These are phyloP conservation scores for Tubulanus polymorphus DNA, from an alignment of 2,888 invertebrate species.

Conservation along the genomic window DNA sequence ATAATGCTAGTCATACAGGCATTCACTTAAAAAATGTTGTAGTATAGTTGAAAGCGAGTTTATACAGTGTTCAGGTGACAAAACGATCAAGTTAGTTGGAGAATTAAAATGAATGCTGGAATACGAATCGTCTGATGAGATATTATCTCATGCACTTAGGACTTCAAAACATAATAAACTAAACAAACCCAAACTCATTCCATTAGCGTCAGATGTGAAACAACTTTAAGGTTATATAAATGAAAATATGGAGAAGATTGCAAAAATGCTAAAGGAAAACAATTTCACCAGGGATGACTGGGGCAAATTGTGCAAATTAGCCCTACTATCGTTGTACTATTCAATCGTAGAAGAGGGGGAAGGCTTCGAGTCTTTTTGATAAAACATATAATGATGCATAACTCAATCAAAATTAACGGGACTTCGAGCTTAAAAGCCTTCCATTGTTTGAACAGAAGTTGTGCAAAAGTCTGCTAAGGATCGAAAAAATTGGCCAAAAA, in stretches of 20 bases:
- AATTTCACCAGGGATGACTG: conserved; percentile 1
- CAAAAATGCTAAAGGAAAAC: not conserved
- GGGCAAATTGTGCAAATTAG: conserved; percentile 9
- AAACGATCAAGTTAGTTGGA: not conserved
- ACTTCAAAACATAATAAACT: conserved; percentile 10
- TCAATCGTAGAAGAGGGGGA: conserved; percentile 15
- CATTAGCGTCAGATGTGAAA: conserved; percentile 8
- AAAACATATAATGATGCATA: not conserved
- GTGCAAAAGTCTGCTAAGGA: conserved; percentile 3
- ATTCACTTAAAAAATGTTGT: conserved; percentile 10
- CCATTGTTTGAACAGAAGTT: conserved; percentile 9
- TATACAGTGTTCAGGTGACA: not conserved
- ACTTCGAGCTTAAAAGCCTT: conserved; percentile 5
- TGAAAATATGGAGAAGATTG: not conserved
- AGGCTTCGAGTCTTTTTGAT: conserved; percentile 6
- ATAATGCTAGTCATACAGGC: conserved; percentile 2
- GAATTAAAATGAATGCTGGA: not conserved
- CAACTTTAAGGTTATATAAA: conserved; percentile 1
- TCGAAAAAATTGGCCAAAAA: conserved; percentile 9
- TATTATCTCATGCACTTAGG: conserved; percentile 10
- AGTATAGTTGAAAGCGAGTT: conserved; percentile 4
- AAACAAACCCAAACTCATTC: conserved; percentile 14
- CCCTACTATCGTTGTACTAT: conserved; percentile 16
- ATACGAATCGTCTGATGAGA: conserved; percentile 6
- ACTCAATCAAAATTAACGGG: not conserved